Percentiles rank a stretch among this genome's conserved stretches.
phyloP scores from a whole-genome alignment of 2,888 invertebrate species.

The Drosophila longiperda region DNA sequence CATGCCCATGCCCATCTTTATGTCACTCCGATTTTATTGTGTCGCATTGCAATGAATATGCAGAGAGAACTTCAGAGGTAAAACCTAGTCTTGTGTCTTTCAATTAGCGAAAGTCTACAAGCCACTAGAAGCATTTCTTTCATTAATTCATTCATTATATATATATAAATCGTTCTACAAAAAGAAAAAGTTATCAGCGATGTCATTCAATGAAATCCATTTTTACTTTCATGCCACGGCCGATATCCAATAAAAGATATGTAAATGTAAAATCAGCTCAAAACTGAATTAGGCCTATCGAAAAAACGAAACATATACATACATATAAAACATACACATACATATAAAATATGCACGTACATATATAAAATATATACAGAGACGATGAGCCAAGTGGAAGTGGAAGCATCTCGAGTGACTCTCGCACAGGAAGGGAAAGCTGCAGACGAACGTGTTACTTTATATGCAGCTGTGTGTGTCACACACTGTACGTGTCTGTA shows the following conservation, averaged over 20 bases:
- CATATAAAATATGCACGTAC: conserved; percentile 17
- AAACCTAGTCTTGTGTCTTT: conserved; percentile 55
- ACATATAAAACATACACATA: conserved; percentile 19
- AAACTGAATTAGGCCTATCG: conserved; percentile 62
- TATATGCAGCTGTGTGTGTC: conserved; percentile 31
- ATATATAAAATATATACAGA: conserved; percentile 31
- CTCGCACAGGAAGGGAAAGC: conserved; percentile 83
- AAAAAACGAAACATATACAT: conserved; percentile 26
- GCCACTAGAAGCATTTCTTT: conserved; percentile 47
- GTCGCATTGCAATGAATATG: conserved; percentile 71
- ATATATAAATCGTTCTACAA: conserved; percentile 67
- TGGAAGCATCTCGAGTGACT: conserved; percentile 52
- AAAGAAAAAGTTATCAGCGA: conserved; percentile 73
- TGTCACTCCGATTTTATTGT: conserved; percentile 71
- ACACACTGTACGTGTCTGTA: background rate
- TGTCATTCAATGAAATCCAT: conserved; percentile 55
- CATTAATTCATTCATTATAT: conserved; percentile 62
- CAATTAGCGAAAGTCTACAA: conserved; percentile 72
- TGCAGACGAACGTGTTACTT: conserved; percentile 60
- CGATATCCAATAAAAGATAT: conserved; percentile 44
- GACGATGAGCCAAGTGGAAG: conserved; percentile 39
- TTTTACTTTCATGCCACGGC: conserved; percentile 67
- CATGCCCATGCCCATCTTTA: conserved; percentile 10
- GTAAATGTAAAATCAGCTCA: conserved; percentile 33
- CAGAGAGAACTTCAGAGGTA: conserved; percentile 38